A percentile compares a stretch with the other conserved stretches of the same genome.
phyloP scores from a whole-genome alignment of 2,113 vertebrate species.

The Acrocephalus kingi region DNA sequence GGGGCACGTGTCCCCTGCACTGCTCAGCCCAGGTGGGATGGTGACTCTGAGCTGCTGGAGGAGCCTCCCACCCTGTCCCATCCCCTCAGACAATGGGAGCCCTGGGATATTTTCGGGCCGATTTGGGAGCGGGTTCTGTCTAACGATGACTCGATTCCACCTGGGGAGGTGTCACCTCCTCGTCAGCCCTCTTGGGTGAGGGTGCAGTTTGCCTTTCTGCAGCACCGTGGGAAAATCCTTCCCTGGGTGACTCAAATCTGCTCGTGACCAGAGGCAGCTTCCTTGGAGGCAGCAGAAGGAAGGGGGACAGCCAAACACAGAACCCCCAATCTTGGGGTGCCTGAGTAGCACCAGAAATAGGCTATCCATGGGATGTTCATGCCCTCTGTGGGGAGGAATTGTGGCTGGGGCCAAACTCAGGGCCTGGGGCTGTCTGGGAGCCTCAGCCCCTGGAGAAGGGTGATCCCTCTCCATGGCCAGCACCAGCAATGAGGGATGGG shows the following conservation, averaged over 20 bases:
- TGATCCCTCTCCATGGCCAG: not conserved
- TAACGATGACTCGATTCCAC: not conserved
- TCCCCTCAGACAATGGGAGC: not conserved
- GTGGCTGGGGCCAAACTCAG: not conserved
- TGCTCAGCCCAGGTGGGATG: not conserved
- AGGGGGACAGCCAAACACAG: not conserved
- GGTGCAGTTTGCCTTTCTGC: conserved; percentile 9
- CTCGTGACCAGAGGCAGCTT: not conserved
- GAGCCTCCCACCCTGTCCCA: not conserved
- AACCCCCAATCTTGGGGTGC: accelerated
- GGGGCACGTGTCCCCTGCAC: accelerated
- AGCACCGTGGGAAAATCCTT: conserved; percentile 54
- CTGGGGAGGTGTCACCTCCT: conserved; percentile 6
- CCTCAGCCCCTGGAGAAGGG: accelerated
- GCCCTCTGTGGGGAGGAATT: accelerated
- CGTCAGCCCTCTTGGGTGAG: not conserved
- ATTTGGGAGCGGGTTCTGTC: not conserved
- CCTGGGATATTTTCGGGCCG: not conserved
- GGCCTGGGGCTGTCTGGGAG: not conserved
- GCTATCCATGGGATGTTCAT: accelerated
- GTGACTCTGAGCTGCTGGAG: not conserved
- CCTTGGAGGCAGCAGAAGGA: not conserved
- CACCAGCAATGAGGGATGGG: not conserved
- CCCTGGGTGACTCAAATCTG: conserved; percentile 24
- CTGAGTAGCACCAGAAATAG: accelerated